These are phyloP conservation scores for Lepeophtheirus salmonis DNA, from an alignment of 1,140 invertebrate species.

Conservation along the genomic window DNA sequence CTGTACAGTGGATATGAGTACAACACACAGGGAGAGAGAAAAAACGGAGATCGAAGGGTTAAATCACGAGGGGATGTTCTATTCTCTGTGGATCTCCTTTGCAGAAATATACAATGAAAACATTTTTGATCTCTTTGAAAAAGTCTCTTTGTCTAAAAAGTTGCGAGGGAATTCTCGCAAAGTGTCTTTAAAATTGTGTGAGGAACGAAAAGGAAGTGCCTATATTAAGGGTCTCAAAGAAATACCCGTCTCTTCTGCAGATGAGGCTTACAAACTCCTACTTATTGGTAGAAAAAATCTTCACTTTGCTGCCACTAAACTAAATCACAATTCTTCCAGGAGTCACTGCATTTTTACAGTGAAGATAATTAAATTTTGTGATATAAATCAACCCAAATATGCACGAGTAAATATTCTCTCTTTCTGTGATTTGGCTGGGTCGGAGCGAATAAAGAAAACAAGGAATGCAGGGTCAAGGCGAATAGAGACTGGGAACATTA, in stretches of 20 bases:
- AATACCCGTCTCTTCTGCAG: conserved; percentile 48
- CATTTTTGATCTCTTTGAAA: conserved; percentile 58
- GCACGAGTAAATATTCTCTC: conserved; percentile 34
- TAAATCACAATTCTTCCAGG: conserved; percentile 63
- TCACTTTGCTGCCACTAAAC: conserved; percentile 56
- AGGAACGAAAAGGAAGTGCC: conserved; percentile 40
- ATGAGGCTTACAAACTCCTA: conserved; percentile 53
- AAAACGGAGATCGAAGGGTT: background rate
- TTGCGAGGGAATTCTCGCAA: conserved; percentile 26
- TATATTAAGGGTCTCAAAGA: conserved; percentile 44
- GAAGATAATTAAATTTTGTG: conserved; percentile 37
- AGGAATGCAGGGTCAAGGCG: conserved; percentile 57
- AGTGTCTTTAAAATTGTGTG: conserved; percentile 33
- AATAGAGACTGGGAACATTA: conserved; percentile 73
- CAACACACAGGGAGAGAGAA: background rate
- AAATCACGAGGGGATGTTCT: conserved; percentile 23
- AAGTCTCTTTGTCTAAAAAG: conserved; percentile 27
- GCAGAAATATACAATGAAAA: conserved; percentile 84
- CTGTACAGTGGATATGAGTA: background rate
- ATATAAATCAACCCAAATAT: conserved; percentile 19
- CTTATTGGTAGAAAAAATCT: conserved; percentile 56
- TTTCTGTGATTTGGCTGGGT: conserved; percentile 77
- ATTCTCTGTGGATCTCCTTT: conserved; percentile 62
- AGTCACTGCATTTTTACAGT: conserved; percentile 75
- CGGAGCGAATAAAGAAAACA: conserved; percentile 63